phyloP scores from a whole-genome alignment of 2,797 vertebrate genomes.

The Phyllotis vaccarum region DNA sequence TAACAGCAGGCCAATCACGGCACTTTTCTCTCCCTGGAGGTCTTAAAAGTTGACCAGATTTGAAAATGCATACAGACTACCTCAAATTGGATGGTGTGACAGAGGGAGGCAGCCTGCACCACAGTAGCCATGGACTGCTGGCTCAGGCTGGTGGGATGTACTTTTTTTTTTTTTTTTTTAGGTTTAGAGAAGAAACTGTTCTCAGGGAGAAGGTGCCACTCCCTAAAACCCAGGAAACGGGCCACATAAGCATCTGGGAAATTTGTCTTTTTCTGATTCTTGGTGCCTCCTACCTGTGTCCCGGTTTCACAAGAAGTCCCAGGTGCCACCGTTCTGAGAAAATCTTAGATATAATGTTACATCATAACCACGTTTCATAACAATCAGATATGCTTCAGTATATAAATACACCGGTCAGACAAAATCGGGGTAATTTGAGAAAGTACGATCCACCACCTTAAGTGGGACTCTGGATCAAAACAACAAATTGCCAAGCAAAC shows the following conservation, averaged over 20 bases:
- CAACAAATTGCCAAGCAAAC: slow-evolving; percentile 2
- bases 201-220: too few species aligned
- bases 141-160: not conserved
- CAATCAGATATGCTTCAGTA: not conserved
- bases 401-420: not conserved
- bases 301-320: not conserved
- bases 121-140: fast-evolving
- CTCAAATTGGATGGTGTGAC: not conserved
- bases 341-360: not conserved
- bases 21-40: not conserved
- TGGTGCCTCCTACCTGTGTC: not conserved
- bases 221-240: not conserved
- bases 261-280: not conserved
- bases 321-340: not conserved
- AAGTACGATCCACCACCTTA: not conserved
- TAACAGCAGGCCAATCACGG: fast-evolving
- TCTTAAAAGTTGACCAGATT: not conserved
- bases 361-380: not conserved
- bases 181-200: not conserved
- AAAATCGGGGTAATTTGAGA: not conserved
- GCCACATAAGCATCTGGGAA: not conserved
- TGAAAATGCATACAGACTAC: not conserved
- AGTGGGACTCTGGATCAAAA: slow-evolving; percentile 18
- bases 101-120: not conserved
- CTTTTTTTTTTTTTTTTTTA: not conserved